These are phyloP conservation scores for Merodon equestris DNA, from an alignment of 2,888 invertebrate genomes.

Conservation along the genomic window DNA sequence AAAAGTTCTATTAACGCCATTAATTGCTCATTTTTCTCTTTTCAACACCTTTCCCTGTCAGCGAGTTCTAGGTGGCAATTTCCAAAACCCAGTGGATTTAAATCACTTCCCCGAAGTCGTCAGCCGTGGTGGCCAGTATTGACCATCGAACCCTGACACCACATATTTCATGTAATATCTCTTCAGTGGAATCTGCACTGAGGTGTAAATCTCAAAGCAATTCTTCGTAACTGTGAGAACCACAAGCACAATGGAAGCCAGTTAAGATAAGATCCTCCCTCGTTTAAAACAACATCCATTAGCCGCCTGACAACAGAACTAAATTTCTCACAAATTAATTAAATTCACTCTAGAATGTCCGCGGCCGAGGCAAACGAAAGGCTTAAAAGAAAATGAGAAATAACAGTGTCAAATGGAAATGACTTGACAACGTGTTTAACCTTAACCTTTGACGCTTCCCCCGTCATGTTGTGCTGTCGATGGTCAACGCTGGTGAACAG, in stretches of 20 bases:
- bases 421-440: conserved; percentile 39
- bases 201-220: conserved; percentile 17
- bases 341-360: neutral
- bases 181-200: conserved; percentile 19
- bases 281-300: conserved; percentile 19
- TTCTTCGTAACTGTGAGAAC: neutral
- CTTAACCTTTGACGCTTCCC: conserved; percentile 44
- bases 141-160: conserved; percentile 1
- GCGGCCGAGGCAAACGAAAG: neutral
- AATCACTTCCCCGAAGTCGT: conserved; percentile 14
- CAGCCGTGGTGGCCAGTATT: neutral
- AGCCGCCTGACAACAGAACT: conserved; percentile 14
- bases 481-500: no score
- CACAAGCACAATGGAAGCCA: conserved; percentile 28
- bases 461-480: neutral
- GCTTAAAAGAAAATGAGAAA: conserved; percentile 18
- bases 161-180: neutral
- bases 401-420: conserved; percentile 30
- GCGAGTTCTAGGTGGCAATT: no score
- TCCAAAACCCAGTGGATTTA: neutral
- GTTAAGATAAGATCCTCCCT: conserved; percentile 27
- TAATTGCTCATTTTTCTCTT: no score
- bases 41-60: no score
- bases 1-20: no score
- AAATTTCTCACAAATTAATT: conserved; percentile 37